A percentile compares a stretch with the other conserved stretches of the same genome.
Evolutionary conservation across 2,113 vertebrate genomes (phyloP).

Genomic region (Kryptolebias marmoratus): DNA sequence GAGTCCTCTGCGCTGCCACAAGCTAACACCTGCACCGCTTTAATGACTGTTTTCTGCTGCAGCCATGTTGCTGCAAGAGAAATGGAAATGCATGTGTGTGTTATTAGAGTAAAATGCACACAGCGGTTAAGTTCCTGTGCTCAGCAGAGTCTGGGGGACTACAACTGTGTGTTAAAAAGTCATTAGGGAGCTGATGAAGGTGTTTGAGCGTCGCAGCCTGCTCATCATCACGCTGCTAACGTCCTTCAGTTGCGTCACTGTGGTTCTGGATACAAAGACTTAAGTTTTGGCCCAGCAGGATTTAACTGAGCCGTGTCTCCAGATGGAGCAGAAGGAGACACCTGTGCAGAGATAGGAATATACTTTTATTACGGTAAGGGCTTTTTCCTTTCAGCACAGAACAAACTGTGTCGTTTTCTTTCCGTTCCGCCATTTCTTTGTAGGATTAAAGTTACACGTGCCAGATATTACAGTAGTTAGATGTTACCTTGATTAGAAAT

Average conservation of each 20-base stretch:
- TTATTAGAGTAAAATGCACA: slow-evolving; percentile 77
- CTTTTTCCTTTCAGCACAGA: slow-evolving; percentile 28
- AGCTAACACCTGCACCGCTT: slow-evolving; percentile 74
- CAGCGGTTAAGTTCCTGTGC: slow-evolving; percentile 74
- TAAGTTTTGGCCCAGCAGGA: slow-evolving; percentile 62
- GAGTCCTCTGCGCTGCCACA: slow-evolving; percentile 43
- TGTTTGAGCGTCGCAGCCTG: slow-evolving; percentile 73
- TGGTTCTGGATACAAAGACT: slow-evolving; percentile 71
- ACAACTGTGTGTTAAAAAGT: slow-evolving; percentile 80
- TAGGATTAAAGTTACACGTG: no score
- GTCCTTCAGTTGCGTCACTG: slow-evolving; percentile 71
- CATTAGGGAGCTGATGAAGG: slow-evolving; percentile 80
- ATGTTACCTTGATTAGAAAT: no score
- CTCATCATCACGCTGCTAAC: slow-evolving; percentile 70
- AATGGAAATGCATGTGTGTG: slow-evolving; percentile 48
- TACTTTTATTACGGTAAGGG: slow-evolving; percentile 58
- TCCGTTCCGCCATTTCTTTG: neutral
- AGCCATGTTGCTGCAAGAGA: slow-evolving; percentile 71
- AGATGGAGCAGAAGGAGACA: slow-evolving; percentile 42
- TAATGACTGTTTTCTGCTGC: slow-evolving; percentile 81
- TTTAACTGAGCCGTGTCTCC: slow-evolving; percentile 44
- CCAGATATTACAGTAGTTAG: no score
- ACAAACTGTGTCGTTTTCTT: neutral
- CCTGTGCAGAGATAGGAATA: slow-evolving; percentile 42
- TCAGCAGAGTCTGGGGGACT: slow-evolving; percentile 72